A percentile compares a stretch with the other conserved stretches of the same genome.
These are phyloP conservation scores for Platycheirus rosarum DNA, from an alignment of 2,888 invertebrate genomes.

Conservation along the genomic window DNA sequence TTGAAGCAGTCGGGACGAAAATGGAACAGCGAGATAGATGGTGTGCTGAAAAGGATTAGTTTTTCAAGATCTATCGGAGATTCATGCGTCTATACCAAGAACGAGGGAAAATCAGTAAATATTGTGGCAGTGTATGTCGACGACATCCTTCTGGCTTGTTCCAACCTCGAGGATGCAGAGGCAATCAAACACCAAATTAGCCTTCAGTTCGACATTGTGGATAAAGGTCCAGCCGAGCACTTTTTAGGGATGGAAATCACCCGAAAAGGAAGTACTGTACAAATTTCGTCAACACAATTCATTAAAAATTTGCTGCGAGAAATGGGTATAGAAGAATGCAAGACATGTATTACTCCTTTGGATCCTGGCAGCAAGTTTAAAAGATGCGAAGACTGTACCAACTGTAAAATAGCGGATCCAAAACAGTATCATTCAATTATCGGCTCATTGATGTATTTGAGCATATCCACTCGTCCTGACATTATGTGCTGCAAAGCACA, in stretches of 20 bases:
- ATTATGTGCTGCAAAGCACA: constrained; percentile 59
- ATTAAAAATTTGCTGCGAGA: constrained; percentile 32
- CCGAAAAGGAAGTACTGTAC: background rate
- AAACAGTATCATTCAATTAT: constrained; percentile 43
- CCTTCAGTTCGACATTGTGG: constrained; percentile 33
- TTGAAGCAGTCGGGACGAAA: constrained; percentile 27
- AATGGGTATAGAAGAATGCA: no score
- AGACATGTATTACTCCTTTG: constrained; percentile 36
- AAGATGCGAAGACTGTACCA: constrained; percentile 18
- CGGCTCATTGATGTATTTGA: constrained; percentile 57
- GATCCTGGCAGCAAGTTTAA: constrained; percentile 35
- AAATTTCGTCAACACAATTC: constrained; percentile 34
- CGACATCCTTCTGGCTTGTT: constrained; percentile 25
- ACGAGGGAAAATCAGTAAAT: constrained; percentile 27
- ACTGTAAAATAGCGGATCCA: constrained; percentile 31
- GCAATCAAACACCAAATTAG: constrained; percentile 32
- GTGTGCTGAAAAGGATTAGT: constrained; percentile 18
- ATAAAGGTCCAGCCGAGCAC: constrained; percentile 36
- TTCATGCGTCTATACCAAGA: constrained; percentile 33
- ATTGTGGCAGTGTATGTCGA: constrained; percentile 48
- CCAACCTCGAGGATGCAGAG: background rate
- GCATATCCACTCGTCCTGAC: no score
- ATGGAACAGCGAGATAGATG: constrained; percentile 34
- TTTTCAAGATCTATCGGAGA: constrained; percentile 27
- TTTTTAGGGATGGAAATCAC: constrained; percentile 46